Evolutionary conservation across 2,888 invertebrate genomes (phyloP).

Genomic region (Ellobium chinense): DNA sequence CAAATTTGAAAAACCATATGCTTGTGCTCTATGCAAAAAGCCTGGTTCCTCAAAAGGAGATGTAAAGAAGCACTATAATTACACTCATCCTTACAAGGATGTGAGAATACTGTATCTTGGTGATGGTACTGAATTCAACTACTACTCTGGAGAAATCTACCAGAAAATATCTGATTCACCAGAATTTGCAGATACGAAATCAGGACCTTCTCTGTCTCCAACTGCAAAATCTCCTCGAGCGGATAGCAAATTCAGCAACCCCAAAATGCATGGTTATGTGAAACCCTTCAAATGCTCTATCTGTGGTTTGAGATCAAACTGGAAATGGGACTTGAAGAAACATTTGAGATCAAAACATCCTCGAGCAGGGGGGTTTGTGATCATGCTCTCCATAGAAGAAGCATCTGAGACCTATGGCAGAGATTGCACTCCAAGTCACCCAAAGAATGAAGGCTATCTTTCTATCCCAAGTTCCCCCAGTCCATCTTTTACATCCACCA

Average conservation of each 20-base stretch:
- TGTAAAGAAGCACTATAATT: conserved; percentile 72
- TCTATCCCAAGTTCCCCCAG: conserved; percentile 13
- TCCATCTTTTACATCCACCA: neutral
- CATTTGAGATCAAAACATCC: conserved; percentile 84
- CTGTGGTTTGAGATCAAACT: conserved; percentile 96
- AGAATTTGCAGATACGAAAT: neutral
- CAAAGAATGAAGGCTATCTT: conserved; percentile 37
- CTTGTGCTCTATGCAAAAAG: conserved; percentile 72
- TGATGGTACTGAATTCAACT: conserved; percentile 59
- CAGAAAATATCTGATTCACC: conserved; percentile 11
- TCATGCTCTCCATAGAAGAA: conserved; percentile 71
- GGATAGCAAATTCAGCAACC: conserved; percentile 57
- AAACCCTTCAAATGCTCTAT: conserved; percentile 94
- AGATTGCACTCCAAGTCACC: conserved; percentile 44
- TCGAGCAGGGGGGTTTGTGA: conserved; percentile 63
- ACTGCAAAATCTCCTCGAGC: conserved; percentile 12
- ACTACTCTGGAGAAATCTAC: conserved; percentile 48
- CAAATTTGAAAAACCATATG: conserved; percentile 61
- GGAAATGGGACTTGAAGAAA: conserved; percentile 99
- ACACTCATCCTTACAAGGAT: conserved; percentile 68
- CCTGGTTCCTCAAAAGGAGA: conserved; percentile 66
- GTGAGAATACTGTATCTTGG: conserved; percentile 66
- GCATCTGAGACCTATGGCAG: conserved; percentile 69
- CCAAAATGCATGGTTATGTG: conserved; percentile 68
- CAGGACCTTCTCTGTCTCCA: neutral